Evolutionary conservation across 2,888 invertebrate genomes (phyloP).

Genomic region (Agapetus fuscipes): DNA sequence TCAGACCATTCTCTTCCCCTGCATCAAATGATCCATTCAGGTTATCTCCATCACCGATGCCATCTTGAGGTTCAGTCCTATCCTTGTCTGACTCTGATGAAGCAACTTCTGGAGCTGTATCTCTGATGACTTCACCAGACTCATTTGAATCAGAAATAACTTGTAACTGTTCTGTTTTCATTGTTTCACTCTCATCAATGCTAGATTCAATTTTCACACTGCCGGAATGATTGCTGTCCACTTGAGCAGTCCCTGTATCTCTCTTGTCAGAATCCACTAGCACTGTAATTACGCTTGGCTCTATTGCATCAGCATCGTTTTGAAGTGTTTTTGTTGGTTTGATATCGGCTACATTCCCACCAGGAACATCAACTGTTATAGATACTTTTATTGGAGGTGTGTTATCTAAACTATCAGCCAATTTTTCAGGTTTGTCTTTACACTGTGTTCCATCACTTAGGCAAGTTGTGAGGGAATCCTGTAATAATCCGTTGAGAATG

Average conservation of each 20-base stretch:
- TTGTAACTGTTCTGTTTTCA: too few relatives aligned
- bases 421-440: conserved; percentile 6
- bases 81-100: background rate
- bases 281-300: conserved; percentile 17
- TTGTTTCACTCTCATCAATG: background rate
- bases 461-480: conserved; percentile 19
- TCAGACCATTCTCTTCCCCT: conserved; percentile 17
- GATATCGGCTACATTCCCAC: conserved; percentile 25
- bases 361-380: conserved; percentile 7
- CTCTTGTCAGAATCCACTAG: conserved; percentile 1
- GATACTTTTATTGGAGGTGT: conserved; percentile 8
- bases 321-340: conserved; percentile 33
- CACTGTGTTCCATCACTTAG: conserved; percentile 25
- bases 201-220: conserved; percentile 2
- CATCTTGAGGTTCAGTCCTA: background rate
- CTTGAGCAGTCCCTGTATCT: too few relatives aligned
- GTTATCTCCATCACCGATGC: background rate
- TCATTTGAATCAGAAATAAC: conserved; percentile 5
- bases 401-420: conserved; percentile 2
- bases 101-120: background rate
- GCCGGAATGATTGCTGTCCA: background rate
- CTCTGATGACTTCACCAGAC: background rate
- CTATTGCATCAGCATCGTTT: conserved; percentile 24
- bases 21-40: conserved; percentile 2
- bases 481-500: conserved; percentile 24